These are phyloP conservation scores for Xylocopa sonorina DNA, from an alignment of 1,140 invertebrate species.

Conservation along the genomic window DNA sequence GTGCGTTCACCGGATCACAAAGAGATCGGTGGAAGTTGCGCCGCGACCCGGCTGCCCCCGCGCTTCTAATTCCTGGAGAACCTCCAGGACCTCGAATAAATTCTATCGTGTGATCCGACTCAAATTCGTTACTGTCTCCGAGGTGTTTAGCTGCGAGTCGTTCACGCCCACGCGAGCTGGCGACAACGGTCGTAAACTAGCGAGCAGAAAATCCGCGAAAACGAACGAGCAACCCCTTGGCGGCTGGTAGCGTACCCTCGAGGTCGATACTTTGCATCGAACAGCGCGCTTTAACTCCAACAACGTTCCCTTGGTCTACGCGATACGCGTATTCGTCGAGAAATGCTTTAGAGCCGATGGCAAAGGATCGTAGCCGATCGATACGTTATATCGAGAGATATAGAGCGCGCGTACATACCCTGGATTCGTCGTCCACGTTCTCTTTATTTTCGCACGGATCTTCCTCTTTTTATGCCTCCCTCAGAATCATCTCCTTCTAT, in stretches of 20 bases:
- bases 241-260: too few species aligned
- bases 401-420: background rate
- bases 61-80: background rate
- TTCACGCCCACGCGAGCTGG: background rate
- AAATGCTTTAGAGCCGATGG: too few species aligned
- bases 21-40: background rate
- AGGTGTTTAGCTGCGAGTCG: background rate
- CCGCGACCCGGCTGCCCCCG: background rate
- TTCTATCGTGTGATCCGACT: background rate
- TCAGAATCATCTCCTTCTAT: background rate
- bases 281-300: background rate
- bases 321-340: background rate
- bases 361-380: background rate
- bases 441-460: background rate
- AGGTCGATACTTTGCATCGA: background rate
- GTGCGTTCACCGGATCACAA: background rate
- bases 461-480: too few species aligned
- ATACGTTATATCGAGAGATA: constrained; percentile 1
- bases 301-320: too few species aligned
- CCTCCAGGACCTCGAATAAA: constrained; percentile 4
- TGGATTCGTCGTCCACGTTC: background rate
- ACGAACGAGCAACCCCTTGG: background rate
- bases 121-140: constrained; percentile 3
- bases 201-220: constrained; percentile 10
- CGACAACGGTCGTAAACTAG: background rate